These are phyloP conservation scores for Chrysodeixis includens DNA, from an alignment of 2,888 invertebrate genomes.

Conservation along the genomic window DNA sequence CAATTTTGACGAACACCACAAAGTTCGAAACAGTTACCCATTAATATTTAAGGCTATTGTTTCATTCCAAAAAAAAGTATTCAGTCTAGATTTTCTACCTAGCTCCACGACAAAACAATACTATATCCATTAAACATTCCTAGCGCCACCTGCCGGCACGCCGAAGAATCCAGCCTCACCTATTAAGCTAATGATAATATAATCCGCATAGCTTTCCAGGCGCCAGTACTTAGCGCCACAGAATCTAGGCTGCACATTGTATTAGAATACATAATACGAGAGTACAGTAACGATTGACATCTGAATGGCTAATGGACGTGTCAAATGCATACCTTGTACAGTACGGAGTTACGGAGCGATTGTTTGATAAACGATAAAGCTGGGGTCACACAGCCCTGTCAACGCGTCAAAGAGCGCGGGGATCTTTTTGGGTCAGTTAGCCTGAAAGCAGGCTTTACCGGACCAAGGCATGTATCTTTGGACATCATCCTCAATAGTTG, in stretches of 20 bases:
- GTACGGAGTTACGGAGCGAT: conserved; percentile 12
- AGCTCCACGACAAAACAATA: neutral
- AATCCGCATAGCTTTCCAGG: conserved; percentile 26
- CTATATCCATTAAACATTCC: neutral
- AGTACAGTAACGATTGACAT: conserved; percentile 35
- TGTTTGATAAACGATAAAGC: neutral
- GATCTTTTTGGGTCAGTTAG: too few relatives aligned
- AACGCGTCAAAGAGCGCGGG: too few relatives aligned
- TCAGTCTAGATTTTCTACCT: too few relatives aligned
- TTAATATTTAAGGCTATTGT: too few relatives aligned
- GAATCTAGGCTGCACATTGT: conserved; percentile 43
- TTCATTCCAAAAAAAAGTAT: too few relatives aligned
- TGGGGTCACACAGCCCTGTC: too few relatives aligned
- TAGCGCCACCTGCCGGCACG: neutral
- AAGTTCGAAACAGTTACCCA: too few relatives aligned
- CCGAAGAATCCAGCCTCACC: neutral
- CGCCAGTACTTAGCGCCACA: conserved; percentile 26
- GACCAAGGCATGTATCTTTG: too few relatives aligned
- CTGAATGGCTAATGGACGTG: conserved; percentile 41
- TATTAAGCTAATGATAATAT: conserved; percentile 19
- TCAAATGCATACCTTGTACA: conserved; percentile 12
- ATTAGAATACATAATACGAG: conserved; percentile 43
- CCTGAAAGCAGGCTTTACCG: too few relatives aligned
- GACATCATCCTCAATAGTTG: too few relatives aligned
- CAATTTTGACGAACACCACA: too few relatives aligned